Evolutionary conservation across 2,113 vertebrate species (phyloP), one percentile per base, ranked within the genome.

Genomic region (Lophius piscatorius): DNA sequence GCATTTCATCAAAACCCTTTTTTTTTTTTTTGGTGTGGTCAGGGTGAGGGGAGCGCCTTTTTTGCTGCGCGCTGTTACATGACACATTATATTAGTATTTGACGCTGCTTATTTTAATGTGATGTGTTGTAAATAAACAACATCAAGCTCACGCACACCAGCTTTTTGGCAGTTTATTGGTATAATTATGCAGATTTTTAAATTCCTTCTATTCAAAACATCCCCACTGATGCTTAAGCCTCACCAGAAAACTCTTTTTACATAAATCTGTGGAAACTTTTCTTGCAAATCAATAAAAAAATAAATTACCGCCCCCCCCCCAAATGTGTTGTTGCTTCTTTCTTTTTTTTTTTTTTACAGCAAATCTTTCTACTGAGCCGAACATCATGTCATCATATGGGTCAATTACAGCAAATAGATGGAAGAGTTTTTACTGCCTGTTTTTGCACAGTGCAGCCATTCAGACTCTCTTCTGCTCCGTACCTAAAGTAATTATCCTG

Each of bases 1-100:
- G 88, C 80, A 78, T 90, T 91, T 91, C 85, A 84, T 89, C 85
- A 83, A 85, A 85, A 72, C 69, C 55, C 21, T 83, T 84, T 84
- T 82, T 82, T 78, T 66, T 58, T 46, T 3, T 33, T n/a, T n/a
- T n/a, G n/a, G n/a, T n/a, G n/a, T n/a, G n/a, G n/a, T n/a, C n/a
- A n/a, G 50, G 28, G 50, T 34, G 49, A 22, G 14, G 22, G 63
- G 18, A 45, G 52, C 47, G 51, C 2, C 63, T 55, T 55, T 63
- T 65, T 61, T 50, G 63, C 52, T 42, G 54, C 40, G 35, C 51
- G 54, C 52, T 35, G 70, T 41, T 54, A 64, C 42, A 10, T 31
- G 29, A 31, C 5, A 24, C 20, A 6, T 49, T 31, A 18, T 14
- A 51, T 56, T 34, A 33, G 6, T 33, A 10, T 6, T 8, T 31